A percentile compares a stretch with the other conserved stretches of the same genome.
Conservation (phyloP, 2,888 invertebrate genomes). For the Tinea pellionella region DNA sequence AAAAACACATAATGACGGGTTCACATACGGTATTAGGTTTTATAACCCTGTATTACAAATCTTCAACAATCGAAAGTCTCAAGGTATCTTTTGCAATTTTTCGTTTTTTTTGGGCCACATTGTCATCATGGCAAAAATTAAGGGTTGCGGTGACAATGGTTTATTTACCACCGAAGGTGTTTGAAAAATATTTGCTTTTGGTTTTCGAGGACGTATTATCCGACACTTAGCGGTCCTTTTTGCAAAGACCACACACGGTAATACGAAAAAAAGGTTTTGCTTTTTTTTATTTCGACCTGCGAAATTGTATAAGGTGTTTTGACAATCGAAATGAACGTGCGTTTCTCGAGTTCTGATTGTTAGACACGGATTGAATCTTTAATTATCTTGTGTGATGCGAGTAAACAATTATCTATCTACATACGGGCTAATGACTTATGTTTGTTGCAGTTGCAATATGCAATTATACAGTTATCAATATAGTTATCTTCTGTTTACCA, state of each 20-base stretch:
- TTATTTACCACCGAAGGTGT: conserved; percentile 51
- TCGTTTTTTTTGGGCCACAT: conserved; percentile 35
- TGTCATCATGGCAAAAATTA: conserved; percentile 63
- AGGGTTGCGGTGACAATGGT: conserved; percentile 47
- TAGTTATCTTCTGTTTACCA: no score
- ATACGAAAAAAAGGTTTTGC: conserved; percentile 18
- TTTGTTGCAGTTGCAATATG: no score
- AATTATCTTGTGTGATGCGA: conserved; percentile 31
- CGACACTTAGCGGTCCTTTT: conserved; percentile 26
- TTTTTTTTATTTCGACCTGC: conserved; percentile 33
- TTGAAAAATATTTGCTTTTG: conserved; percentile 64
- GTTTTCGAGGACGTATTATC: conserved; percentile 52
- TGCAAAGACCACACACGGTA: conserved; percentile 26
- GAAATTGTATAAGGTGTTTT: conserved; percentile 65
- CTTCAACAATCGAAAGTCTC: conserved; percentile 5
- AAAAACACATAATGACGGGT: conserved; percentile 54
- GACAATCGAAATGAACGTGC: conserved; percentile 61
- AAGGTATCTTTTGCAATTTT: conserved; percentile 17
- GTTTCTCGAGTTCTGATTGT: conserved; percentile 50
- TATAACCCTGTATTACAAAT: background rate
- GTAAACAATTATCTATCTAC: background rate
- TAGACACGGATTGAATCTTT: conserved; percentile 47
- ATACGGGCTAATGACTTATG: background rate
- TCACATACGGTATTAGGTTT: background rate
- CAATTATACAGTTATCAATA: no score